Evolutionary conservation across 2,888 invertebrate species (phyloP), one percentile per base, ranked within the genome.

Genomic region (Drosophila aldrichi): DNA sequence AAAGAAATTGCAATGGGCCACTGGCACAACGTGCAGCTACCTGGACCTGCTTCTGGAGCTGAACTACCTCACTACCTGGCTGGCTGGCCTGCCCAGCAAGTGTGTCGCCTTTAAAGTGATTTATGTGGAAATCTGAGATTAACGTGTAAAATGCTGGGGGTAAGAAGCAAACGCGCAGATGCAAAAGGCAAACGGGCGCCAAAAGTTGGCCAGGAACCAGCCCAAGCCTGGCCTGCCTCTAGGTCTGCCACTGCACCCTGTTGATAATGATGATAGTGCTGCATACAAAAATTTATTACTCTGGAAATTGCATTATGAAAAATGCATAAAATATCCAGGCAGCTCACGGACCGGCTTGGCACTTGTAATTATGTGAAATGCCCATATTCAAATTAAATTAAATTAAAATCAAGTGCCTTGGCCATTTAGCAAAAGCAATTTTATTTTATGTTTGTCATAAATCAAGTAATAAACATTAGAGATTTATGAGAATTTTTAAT

Each of bases 261-360:
- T 88, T 89, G 88, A 89, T 84, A 89, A 88, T 84, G 68, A 85
- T 88, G 86, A 82, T 88, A 85, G 82, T 76, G 88, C 36, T 54
- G 56, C 41, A 60, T 58, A 66, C 51, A 67, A 66, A 74, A 84
- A 84, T 84, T 88, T 84, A 84, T 84, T 76, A 82, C 83, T 64
- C 82, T 71, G 90, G 74, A 84, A 84, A 84, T 84, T 89, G 85
- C 90, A 82, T 89, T 89, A 90, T 90, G 90, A 90, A 86, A 89
- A 80, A 86, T 90, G 78, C 88, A 88, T 86, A 86, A 77, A 82
- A 72, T 72, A 54, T 34, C 40, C 41, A 55, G 46, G 34, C 16
- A 41, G 8, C 14, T 40, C 12, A 6, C 36, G 32, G 12, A 22
- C 46, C 22, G 12, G 43, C 43, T 43, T 54, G 57, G n/a, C 52